These are phyloP conservation scores for Erebia ligea DNA, from an alignment of 2,888 invertebrate species.

Conservation along the genomic window DNA sequence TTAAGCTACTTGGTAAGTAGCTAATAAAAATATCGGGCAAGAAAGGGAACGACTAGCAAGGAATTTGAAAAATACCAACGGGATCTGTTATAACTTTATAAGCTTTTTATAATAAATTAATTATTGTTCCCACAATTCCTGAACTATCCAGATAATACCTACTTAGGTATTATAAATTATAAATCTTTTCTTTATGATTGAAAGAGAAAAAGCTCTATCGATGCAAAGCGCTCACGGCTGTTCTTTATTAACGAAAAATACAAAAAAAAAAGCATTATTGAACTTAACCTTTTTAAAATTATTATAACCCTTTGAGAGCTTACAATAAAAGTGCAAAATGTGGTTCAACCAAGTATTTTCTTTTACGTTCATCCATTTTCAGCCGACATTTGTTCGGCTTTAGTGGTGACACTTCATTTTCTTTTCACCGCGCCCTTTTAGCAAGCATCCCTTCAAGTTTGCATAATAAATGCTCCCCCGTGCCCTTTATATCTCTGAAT, in stretches of 20 bases:
- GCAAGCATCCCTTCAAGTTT: slow-evolving; percentile 54
- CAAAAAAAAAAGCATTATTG: slow-evolving; percentile 6
- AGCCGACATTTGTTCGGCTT: slow-evolving; percentile 48
- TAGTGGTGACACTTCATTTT: slow-evolving; percentile 65
- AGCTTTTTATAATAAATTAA: too few species aligned
- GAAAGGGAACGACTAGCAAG: too few species aligned
- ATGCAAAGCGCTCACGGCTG: not conserved
- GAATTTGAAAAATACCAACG: too few species aligned
- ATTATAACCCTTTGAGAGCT: slow-evolving; percentile 12
- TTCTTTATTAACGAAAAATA: not conserved
- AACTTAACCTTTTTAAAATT: slow-evolving; percentile 7
- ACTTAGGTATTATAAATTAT: not conserved
- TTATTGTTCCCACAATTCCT: too few species aligned
- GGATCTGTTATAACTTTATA: too few species aligned
- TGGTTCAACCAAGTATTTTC: slow-evolving; percentile 9
- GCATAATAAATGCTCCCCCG: slow-evolving; percentile 61
- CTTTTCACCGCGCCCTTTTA: slow-evolving; percentile 51
- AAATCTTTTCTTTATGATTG: not conserved
- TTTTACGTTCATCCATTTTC: slow-evolving; percentile 32
- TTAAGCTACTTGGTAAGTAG: too few species aligned
- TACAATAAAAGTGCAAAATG: slow-evolving; percentile 21
- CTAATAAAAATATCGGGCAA: too few species aligned
- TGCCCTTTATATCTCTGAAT: slow-evolving; percentile 47
- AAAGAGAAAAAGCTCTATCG: not conserved
- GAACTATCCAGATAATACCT: too few species aligned